Base-by-base conservation (phyloP, 2,888 invertebrate genomes). In the Leucoma salicis region DNA sequence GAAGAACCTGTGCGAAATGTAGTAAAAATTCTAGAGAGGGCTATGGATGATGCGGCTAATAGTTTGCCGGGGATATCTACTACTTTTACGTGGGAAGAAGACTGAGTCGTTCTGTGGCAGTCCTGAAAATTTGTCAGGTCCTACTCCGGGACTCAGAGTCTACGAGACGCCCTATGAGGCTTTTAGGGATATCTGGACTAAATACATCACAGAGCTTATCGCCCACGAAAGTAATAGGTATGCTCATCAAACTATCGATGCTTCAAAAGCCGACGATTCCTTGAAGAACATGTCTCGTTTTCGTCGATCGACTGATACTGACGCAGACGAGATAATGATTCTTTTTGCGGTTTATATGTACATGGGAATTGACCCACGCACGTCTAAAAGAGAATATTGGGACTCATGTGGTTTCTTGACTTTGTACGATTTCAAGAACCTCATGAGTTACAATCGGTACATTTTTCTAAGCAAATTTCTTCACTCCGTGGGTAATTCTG, bases 201-300 rank as follows among this genome's bases (percentile, higher is more conserved):
- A 40, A 27, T 45, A 42, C 29, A 50, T 57, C 42, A 50, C 62
- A 32, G 51, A 51, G 36, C 44, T 5, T 31, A 56, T 64, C 28
- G 56, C 25, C 8, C 14, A 1, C 1, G 52, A 64, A 46, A 62
- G 58, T 15, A 64, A 64, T 42, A 35, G 10, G 3, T 64, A 57
- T 16, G 64, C 58, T 1, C 13, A 43, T n/a, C 53, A 60, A 34
- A 45, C 32, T 5, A 54, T 61, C 41, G 57, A 39, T 11, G n/a
- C n/a, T n/a, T 14, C 15, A 10, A 32, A 31, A 33, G 12, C 1
- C 0, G 10, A 0, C 29, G 42, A 40, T 5, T 18, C n/a, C 10
- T 27, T 48, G 6, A 36, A 31, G 6, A 11, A 5, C 25, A 16
- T 11, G 7, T 56, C 54, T 42, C 56, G 57, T 11, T 3, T 57